Conservation (phyloP, 2,888 invertebrate species). For the Dynastes tityus region DNA sequence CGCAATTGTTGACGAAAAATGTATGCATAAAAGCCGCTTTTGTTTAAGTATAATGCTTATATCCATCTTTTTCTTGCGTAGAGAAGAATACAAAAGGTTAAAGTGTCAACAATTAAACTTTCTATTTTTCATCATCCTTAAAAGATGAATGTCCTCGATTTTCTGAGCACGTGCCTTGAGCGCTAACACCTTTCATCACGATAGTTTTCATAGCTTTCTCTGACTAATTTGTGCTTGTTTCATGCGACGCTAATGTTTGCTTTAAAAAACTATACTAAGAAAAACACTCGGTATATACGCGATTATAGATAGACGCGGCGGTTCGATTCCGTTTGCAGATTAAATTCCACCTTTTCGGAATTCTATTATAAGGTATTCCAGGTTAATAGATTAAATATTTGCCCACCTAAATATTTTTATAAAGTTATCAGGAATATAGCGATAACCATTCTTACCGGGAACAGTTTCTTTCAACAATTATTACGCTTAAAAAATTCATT, state of each 20-base stretch:
- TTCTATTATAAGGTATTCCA: constrained; percentile 17
- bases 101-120: constrained; percentile 26
- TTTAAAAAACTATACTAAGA: too few relatives aligned
- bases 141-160: constrained; percentile 37
- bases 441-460: not conserved
- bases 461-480: too few relatives aligned
- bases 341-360: constrained; percentile 9
- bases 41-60: too few relatives aligned
- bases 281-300: too few relatives aligned
- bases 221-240: not conserved
- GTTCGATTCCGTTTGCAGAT: not conserved
- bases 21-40: too few relatives aligned
- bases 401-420: not conserved
- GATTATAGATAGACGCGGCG: too few relatives aligned
- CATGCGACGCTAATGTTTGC: too few relatives aligned
- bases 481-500: too few relatives aligned
- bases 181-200: constrained; percentile 18
- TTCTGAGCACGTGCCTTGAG: constrained; percentile 18
- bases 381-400: constrained; percentile 16
- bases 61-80: not conserved
- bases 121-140: constrained; percentile 30
- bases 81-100: constrained; percentile 23
- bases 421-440: not conserved
- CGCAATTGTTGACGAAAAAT: too few relatives aligned
- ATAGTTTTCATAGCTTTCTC: constrained; percentile 8